Percentiles rank a stretch among this genome's conserved stretches.
Conservation (phyloP, 1,140 invertebrate genomes). For the Colletes gigas region DNA sequence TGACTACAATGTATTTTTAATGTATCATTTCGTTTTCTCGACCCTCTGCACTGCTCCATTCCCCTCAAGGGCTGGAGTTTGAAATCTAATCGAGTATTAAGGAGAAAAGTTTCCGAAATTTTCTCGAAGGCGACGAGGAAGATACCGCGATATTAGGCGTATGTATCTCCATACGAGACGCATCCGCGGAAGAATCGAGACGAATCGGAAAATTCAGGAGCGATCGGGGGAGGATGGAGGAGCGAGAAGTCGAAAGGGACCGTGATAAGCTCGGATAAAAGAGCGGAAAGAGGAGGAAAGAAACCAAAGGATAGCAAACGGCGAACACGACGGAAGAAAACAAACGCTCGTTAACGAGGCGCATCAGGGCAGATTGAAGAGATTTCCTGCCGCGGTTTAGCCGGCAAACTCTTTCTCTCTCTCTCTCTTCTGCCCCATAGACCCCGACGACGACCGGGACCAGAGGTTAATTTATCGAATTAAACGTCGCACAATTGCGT, state of each 20-base stretch:
- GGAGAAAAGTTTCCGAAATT: too few species aligned
- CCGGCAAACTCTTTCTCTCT: constrained; percentile 63
- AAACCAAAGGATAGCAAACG: constrained; percentile 23
- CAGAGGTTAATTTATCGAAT: constrained; percentile 80
- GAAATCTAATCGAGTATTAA: too few species aligned
- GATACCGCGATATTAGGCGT: background rate
- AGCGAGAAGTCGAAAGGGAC: background rate
- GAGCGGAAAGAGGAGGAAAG: constrained; percentile 18
- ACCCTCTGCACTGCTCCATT: too few species aligned
- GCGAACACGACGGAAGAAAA: constrained; percentile 72
- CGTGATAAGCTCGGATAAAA: background rate
- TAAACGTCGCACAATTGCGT: constrained; percentile 76
- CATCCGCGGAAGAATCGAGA: background rate
- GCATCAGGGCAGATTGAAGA: constrained; percentile 79
- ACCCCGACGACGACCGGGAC: constrained; percentile 69
- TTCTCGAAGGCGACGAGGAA: background rate
- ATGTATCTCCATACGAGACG: too few species aligned
- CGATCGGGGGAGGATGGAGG: too few species aligned
- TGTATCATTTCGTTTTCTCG: too few species aligned
- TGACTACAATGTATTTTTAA: too few species aligned
- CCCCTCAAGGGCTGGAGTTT: too few species aligned
- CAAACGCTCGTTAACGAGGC: constrained; percentile 79
- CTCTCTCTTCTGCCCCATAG: constrained; percentile 65
- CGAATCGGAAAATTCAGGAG: background rate
- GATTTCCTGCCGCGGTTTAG: constrained; percentile 78